Evolutionary conservation across 2,113 vertebrate species (phyloP).

Genomic region (Actenoides hombroni): DNA sequence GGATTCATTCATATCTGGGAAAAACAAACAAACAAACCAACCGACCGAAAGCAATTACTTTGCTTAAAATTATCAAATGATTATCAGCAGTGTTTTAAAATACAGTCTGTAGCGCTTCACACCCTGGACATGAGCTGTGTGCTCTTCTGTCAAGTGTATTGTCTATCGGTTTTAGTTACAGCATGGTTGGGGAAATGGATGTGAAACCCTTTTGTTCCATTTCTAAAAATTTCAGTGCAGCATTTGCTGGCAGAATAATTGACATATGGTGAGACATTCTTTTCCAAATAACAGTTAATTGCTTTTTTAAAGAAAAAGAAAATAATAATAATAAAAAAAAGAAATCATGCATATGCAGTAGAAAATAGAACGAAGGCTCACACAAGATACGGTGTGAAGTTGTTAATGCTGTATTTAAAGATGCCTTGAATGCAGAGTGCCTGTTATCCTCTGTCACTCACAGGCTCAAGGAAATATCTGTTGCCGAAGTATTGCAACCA

Average conservation of each 20-base stretch:
- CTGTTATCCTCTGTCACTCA: not conserved
- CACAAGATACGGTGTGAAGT: not conserved
- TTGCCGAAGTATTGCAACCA: not conserved
- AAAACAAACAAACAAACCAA: too few relatives aligned
- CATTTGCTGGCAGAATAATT: conserved; percentile 61
- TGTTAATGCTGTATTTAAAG: conserved; percentile 20
- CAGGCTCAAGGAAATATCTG: not conserved
- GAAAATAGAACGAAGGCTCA: conserved; percentile 37
- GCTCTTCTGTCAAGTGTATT: conserved; percentile 14
- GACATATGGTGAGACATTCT: conserved; percentile 57
- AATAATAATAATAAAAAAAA: not conserved
- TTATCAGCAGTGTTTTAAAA: conserved; percentile 22
- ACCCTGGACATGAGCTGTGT: not conserved
- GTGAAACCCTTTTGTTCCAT: conserved; percentile 47
- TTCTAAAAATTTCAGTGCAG: not conserved
- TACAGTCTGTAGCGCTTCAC: not conserved
- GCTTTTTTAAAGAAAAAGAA: not conserved
- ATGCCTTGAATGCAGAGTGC: not conserved
- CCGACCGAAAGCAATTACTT: not conserved
- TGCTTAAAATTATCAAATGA: not conserved
- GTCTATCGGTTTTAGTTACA: not conserved
- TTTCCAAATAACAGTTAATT: conserved; percentile 63
- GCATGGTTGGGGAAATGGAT: not conserved
- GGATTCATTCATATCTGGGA: not conserved
- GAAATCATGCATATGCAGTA: conserved; percentile 10